phyloP scores from a whole-genome alignment of 2,797 vertebrate genomes.

The Lepilemur ruficaudatus region DNA sequence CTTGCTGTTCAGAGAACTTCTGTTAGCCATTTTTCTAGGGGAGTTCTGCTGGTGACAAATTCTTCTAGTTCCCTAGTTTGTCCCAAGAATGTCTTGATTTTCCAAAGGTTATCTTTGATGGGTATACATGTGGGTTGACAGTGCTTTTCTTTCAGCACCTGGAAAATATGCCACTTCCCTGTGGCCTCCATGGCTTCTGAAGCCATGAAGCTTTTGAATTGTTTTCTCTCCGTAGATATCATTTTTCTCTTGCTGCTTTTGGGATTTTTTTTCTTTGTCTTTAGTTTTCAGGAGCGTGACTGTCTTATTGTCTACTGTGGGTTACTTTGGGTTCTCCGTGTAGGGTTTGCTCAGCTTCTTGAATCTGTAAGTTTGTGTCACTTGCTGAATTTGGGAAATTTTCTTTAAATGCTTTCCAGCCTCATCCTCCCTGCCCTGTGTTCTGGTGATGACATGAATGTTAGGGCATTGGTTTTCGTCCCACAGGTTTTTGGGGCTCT shows the following conservation, averaged over 20 bases:
- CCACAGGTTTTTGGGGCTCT: not conserved
- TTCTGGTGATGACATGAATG: not conserved
- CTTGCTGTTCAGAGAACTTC: not conserved
- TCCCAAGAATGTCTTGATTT: not conserved
- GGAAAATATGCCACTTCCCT: not conserved
- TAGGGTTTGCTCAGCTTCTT: not conserved
- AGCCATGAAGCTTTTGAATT: not conserved
- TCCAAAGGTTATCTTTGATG: not conserved
- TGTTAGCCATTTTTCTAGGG: not conserved
- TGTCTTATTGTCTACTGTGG: not conserved
- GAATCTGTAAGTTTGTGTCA: not conserved
- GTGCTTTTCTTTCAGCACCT: not conserved
- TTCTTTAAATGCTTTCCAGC: not conserved
- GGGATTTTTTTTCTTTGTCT: not conserved
- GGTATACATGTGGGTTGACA: not conserved
- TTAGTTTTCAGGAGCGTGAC: not conserved
- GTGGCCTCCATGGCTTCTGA: not conserved
- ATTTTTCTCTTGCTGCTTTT: not conserved
- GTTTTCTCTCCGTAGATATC: not conserved
- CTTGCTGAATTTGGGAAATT: not conserved
- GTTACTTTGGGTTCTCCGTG: too few species aligned
- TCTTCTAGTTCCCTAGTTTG: not conserved
- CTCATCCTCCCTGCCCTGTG: not conserved
- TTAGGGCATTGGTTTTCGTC: not conserved
- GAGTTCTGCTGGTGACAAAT: not conserved